A percentile compares a stretch with the other conserved stretches of the same genome.
Conservation (phyloP, 2,888 invertebrate species). For the Apodemia zela region DNA sequence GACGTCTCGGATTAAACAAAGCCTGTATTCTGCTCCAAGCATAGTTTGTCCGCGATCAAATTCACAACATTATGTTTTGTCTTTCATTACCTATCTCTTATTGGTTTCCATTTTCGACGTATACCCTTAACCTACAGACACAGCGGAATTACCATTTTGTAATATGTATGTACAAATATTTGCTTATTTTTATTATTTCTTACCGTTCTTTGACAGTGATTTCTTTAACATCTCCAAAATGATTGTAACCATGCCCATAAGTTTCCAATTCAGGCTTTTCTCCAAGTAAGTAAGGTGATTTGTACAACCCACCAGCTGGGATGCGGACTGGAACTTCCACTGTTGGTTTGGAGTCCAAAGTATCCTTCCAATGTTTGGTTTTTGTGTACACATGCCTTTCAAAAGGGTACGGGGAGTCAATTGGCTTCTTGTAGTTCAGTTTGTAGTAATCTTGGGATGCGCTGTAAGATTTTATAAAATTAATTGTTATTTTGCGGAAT, state of each 20-base stretch:
- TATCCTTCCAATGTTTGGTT: constrained; percentile 43
- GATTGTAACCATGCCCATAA: constrained; percentile 37
- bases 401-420: constrained; percentile 48
- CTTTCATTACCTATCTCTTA: too few species aligned
- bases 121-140: too few species aligned
- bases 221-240: constrained; percentile 46
- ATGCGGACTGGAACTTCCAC: constrained; percentile 46
- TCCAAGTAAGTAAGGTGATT: constrained; percentile 51
- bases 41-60: too few species aligned
- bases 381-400: constrained; percentile 43
- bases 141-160: too few species aligned
- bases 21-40: too few species aligned
- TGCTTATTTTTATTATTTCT: constrained; percentile 23
- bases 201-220: constrained; percentile 49
- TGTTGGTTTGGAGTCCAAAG: constrained; percentile 52
- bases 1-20: too few species aligned
- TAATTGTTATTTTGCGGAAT: too few species aligned
- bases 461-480: constrained; percentile 35
- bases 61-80: too few species aligned
- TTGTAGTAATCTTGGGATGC: constrained; percentile 43
- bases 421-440: constrained; percentile 36
- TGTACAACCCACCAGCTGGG: constrained; percentile 60
- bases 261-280: constrained; percentile 43
- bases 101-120: too few species aligned
- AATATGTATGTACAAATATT: neutral